Percentiles rank a stretch among this genome's conserved stretches.
phyloP scores from a whole-genome alignment of 2,113 vertebrate species.

The Dendropsophus ebraccatus region DNA sequence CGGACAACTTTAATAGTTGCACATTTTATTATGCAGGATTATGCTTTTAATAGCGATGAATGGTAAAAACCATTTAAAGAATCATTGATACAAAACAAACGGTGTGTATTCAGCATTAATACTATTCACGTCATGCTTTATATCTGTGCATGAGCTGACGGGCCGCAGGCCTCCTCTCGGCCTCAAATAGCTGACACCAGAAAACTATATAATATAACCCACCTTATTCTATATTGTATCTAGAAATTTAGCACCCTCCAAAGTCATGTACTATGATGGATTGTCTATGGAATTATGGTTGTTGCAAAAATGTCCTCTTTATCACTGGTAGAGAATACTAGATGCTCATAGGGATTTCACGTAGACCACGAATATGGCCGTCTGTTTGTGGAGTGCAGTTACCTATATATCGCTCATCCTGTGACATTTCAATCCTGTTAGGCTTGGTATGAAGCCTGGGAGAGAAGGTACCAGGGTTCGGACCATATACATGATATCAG shows the following conservation, averaged over 20 bases:
- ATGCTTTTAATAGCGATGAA: too few relatives aligned
- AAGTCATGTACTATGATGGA: neutral
- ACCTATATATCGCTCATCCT: too few relatives aligned
- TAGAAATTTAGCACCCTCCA: neutral
- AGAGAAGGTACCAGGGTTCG: neutral
- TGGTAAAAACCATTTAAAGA: too few relatives aligned
- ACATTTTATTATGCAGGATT: too few relatives aligned
- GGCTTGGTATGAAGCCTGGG: neutral
- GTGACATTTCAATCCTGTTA: neutral
- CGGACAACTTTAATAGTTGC: too few relatives aligned
- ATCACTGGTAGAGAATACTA: neutral
- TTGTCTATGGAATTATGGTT: neutral
- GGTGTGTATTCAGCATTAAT: neutral
- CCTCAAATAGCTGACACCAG: neutral
- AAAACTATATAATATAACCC: neutral
- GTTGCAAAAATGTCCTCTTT: neutral
- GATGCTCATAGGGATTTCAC: neutral
- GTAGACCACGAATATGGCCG: too few relatives aligned
- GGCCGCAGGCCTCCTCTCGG: too few relatives aligned
- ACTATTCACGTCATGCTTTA: neutral
- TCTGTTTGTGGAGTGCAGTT: too few relatives aligned
- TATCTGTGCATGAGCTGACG: neutral
- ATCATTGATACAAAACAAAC: too few relatives aligned
- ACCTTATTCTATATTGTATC: neutral
- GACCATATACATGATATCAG: slow-evolving; percentile 5